Evolutionary conservation across 2,888 invertebrate genomes (phyloP).

Genomic region (Mystacides longicornis): DNA sequence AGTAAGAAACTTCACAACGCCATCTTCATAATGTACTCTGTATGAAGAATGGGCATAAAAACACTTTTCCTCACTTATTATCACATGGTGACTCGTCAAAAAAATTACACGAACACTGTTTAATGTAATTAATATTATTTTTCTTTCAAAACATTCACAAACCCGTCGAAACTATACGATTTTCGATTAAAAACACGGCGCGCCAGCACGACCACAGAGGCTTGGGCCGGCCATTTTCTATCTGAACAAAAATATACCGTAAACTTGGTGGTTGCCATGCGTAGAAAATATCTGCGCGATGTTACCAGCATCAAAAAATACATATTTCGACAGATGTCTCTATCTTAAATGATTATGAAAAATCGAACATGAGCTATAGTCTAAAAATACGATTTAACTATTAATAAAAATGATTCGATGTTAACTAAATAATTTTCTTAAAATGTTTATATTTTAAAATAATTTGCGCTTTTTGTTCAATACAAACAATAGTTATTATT

Average conservation of each 20-base stretch:
- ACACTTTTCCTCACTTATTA: slow-evolving; percentile 18
- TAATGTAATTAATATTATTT: slow-evolving; percentile 11
- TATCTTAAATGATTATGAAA: too few species aligned
- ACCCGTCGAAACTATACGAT: slow-evolving; percentile 15
- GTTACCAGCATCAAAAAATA: not conserved
- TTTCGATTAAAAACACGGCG: slow-evolving; percentile 19
- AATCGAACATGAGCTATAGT: too few species aligned
- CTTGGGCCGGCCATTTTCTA: slow-evolving; percentile 22
- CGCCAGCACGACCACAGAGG: slow-evolving; percentile 15
- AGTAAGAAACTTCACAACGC: slow-evolving; percentile 13
- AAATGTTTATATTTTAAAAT: too few species aligned
- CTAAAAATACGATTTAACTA: too few species aligned
- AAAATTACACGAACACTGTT: slow-evolving; percentile 11
- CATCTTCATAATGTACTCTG: slow-evolving; percentile 17
- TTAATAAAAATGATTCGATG: too few species aligned
- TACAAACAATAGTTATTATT: too few species aligned
- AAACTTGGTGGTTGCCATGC: slow-evolving; percentile 8
- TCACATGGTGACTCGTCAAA: slow-evolving; percentile 18
- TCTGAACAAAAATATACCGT: slow-evolving; percentile 23
- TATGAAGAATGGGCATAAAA: slow-evolving; percentile 16
- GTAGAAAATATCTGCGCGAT: slow-evolving; percentile 7
- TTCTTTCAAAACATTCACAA: slow-evolving; percentile 13
- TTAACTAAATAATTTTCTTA: too few species aligned
- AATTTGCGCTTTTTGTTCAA: too few species aligned
- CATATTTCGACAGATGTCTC: not conserved